Base-by-base conservation (phyloP, 2,113 vertebrate species). In the Pangasianodon hypophthalmus region DNA sequence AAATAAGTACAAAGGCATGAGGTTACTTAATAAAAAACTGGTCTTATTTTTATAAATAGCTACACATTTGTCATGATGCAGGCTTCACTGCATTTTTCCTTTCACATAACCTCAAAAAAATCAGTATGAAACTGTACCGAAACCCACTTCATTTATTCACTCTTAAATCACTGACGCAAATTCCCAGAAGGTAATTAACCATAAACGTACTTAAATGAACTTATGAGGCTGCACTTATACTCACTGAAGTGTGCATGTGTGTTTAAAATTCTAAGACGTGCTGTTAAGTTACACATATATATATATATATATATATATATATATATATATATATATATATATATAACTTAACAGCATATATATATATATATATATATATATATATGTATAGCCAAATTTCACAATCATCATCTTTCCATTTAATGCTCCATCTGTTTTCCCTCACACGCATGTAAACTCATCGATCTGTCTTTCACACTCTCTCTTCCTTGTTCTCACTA, bases 341-440 rank as follows among this genome's bases (percentile, higher is more conserved):
- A 37, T 37, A 37, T n/a, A n/a, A n/a, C n/a, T n/a, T n/a, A n/a
- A n/a, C n/a, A n/a, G n/a, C n/a, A 1, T 37, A 1, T 37, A 37
- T 37, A 37, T 37, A 37, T 37, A 37, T 37, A 37, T 37, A 37
- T 37, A 37, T n/a, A 1, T 37, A 1, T 37, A 37, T 37, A 37
- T 37, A 37, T 37, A 37, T 37, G 1, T 37, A 37, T 37, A 37
- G 1, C 37, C 37, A 37, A 37, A 41, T 21, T 73, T 44, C 37
- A 73, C 37, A 8, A 73, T 73, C 81, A 87, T 73, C 50, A 85
- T 52, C 84, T 24, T 81, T 77, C 86, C 9, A 52, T 87, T 80
- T 90, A 67, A 87, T 73, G 26, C 85, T 87, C 91, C 84, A 88
- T 92, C 91, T 90, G 89, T 83, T 90, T 80, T 19, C 29, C 32